Evolutionary conservation across 1,140 invertebrate genomes (phyloP).

Genomic region (Zaprionus ornatus): DNA sequence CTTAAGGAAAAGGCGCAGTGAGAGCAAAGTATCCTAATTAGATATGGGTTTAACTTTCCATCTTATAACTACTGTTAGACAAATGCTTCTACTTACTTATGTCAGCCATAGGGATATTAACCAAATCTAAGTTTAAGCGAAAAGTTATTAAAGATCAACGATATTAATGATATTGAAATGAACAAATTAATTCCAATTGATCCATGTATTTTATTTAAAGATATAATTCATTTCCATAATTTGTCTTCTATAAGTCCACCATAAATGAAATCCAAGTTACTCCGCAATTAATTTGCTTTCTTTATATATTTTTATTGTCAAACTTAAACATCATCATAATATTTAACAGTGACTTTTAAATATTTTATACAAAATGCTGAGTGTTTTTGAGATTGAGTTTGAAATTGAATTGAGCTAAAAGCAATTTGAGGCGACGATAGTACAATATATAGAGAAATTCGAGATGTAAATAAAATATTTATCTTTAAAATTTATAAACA

Average conservation of each 20-base stretch:
- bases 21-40: background rate
- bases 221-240: background rate
- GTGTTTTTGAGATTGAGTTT: conserved; percentile 28
- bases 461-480: conserved; percentile 24
- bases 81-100: background rate
- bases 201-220: background rate
- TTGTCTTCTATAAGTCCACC: background rate
- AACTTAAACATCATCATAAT: conserved; percentile 27
- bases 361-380: conserved; percentile 27
- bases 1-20: conserved; percentile 56
- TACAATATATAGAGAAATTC: conserved; percentile 18
- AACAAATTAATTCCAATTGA: conserved; percentile 8
- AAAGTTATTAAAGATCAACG: conserved; percentile 2
- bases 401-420: conserved; percentile 10
- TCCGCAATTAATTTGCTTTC: conserved; percentile 4
- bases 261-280: conserved; percentile 10
- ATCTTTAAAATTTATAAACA: conserved; percentile 12
- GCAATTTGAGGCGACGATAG: background rate
- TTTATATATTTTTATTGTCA: conserved; percentile 30
- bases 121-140: conserved; percentile 10
- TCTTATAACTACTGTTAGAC: background rate
- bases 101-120: conserved; percentile 27
- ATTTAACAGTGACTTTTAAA: conserved; percentile 23
- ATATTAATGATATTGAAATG: background rate
- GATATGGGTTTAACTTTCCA: conserved; percentile 1